Evolutionary conservation across 2,113 vertebrate genomes (phyloP).

Genomic region (Girardinichthys multiradiatus): DNA sequence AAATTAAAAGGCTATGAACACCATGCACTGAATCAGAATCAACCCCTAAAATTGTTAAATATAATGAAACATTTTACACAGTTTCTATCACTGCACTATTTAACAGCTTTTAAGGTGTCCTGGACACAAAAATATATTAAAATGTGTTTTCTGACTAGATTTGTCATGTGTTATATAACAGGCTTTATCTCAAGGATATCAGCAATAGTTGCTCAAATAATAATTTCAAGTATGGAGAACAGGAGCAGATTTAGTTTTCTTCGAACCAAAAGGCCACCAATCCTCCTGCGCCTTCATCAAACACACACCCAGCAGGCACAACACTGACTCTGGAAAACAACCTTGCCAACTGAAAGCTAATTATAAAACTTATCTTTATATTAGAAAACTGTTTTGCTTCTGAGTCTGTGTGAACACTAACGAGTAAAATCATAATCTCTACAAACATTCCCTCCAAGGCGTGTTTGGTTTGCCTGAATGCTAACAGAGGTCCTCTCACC

Average conservation of each 20-base stretch:
- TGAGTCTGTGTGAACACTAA: constrained; percentile 16
- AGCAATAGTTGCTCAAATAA: not conserved
- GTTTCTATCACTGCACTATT: too few relatives aligned
- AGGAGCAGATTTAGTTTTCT: not conserved
- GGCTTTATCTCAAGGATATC: too few relatives aligned
- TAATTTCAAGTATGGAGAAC: not conserved
- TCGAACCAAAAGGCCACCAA: constrained; percentile 8
- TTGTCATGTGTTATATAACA: too few relatives aligned
- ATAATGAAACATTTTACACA: too few relatives aligned
- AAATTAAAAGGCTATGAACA: too few relatives aligned
- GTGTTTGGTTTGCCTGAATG: constrained; percentile 15
- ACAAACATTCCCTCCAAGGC: constrained; percentile 12
- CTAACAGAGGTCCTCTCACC: constrained; percentile 45
- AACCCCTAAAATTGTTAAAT: too few relatives aligned
- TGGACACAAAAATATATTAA: too few relatives aligned
- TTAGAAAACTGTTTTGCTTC: not conserved
- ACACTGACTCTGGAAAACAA: constrained; percentile 13
- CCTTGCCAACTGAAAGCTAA: constrained; percentile 19
- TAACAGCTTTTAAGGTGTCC: too few relatives aligned
- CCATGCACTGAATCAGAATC: too few relatives aligned
- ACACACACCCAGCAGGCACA: not conserved
- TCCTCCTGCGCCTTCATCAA: not conserved
- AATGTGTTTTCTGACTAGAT: too few relatives aligned
- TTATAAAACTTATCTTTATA: constrained; percentile 32
- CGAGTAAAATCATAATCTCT: not conserved